phyloP scores from a whole-genome alignment of 2,888 invertebrate genomes.

The Eupsilia transversa region DNA sequence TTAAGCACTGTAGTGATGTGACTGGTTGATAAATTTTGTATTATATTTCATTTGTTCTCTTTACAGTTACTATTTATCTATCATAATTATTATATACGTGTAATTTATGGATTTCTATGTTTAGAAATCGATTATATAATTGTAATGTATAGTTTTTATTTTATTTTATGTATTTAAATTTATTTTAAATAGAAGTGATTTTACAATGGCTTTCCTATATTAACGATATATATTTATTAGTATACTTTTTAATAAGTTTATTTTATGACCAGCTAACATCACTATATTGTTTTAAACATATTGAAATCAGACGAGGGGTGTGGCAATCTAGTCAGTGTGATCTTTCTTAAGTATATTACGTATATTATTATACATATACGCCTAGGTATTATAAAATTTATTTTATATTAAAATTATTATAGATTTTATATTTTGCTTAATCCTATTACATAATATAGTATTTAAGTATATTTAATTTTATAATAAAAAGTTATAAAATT shows the following conservation, averaged over 20 bases:
- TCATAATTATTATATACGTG: conserved; percentile 28
- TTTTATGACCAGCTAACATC: conserved; percentile 43
- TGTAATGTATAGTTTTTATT: conserved; percentile 15
- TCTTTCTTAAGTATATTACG: conserved; percentile 76
- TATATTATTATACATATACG: conserved; percentile 68
- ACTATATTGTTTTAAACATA: conserved; percentile 55
- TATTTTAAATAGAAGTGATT: not conserved
- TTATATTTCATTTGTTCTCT: not conserved
- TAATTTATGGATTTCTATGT: conserved; percentile 46
- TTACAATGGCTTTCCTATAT: not conserved
- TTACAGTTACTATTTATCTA: not conserved
- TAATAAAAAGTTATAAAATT: conserved; percentile 70
- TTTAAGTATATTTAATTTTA: conserved; percentile 68
- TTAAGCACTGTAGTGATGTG: conserved; percentile 55
- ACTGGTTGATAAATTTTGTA: conserved; percentile 35
- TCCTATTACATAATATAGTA: conserved; percentile 54
- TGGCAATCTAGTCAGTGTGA: conserved; percentile 90
- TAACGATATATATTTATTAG: not conserved
- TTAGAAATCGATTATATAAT: conserved; percentile 52
- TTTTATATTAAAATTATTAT: conserved; percentile 71
- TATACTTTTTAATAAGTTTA: not conserved
- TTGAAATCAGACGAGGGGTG: conserved; percentile 87
- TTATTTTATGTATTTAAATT: not conserved
- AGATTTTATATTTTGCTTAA: conserved; percentile 72
- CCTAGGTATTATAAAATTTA: conserved; percentile 69